Base-by-base conservation (phyloP, 2,797 vertebrate genomes). In the Channallabes apus region DNA sequence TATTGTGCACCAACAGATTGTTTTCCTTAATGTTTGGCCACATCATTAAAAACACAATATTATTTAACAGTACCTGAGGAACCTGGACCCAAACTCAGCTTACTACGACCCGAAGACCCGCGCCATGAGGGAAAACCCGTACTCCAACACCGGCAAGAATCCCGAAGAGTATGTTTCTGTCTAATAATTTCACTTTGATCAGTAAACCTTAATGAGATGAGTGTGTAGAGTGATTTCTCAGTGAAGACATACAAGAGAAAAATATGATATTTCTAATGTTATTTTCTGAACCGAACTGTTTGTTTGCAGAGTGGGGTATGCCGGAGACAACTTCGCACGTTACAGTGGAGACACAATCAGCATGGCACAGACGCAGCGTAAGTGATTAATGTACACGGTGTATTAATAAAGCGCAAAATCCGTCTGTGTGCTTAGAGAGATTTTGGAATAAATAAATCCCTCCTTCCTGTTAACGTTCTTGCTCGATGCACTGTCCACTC, bases 91-190 rank as follows among this genome's bases (percentile, higher is more conserved):
- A 90, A 99, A 99, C 91, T 99, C 98, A 18, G 98, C 98, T 77
- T 99, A 99, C 88, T 99, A 99, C 29, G 98, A 99, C 93, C 98
- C 98, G 82, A 99, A 99, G 95, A 99, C 98, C 0, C 97, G 98
- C 93, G 97, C 98, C 0, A 99, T 99, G 98, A 97, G 98, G 86
- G 98, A 99, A 91, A 99, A 99, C 90, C 98, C 98, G 0, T 99
- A 99, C 87, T 94, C 96, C 86, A 99, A 98, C 91, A 97, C 97
- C 14, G 98, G 98, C 90, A 98, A 97, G 94, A 97, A 96, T 91
- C 96, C 97, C 82, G 98, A 99, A 3, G 98, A 99, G 98, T 99
- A 94, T 90, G 98, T 96, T 64, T 14, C 2, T 69, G 68, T 72
- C 12, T 22, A 12, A 58, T 77, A 0, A 2, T 51, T 54, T 75